Conservation (phyloP, 2,797 vertebrate genomes). For the Cetoscarus ocellatus region DNA sequence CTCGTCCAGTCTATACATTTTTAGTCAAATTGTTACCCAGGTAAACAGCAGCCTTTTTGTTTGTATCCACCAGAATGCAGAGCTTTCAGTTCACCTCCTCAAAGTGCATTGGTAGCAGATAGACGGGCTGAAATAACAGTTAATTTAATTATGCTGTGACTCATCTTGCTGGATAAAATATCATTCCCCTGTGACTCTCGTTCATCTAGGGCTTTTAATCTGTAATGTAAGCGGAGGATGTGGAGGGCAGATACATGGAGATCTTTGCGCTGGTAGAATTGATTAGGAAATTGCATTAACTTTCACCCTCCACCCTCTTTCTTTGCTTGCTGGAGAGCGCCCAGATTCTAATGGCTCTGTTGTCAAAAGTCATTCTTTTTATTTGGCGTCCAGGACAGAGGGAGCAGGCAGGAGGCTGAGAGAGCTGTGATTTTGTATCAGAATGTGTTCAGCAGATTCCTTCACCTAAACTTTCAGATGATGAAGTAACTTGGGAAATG, state of each 20-base stretch:
- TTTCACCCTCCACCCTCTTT: conserved; percentile 51
- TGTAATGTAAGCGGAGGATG: conserved; percentile 40
- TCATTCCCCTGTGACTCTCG: conserved; percentile 1
- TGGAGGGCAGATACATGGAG: conserved; percentile 58
- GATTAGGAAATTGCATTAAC: conserved; percentile 82
- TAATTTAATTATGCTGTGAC: conserved; percentile 58
- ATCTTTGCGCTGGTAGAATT: conserved; percentile 62
- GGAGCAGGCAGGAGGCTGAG: conserved; percentile 3
- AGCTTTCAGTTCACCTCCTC: not conserved
- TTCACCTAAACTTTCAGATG: too few relatives aligned
- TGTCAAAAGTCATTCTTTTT: conserved; percentile 67
- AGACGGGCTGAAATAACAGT: conserved; percentile 22
- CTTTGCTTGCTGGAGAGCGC: conserved; percentile 56
- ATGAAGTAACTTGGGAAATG: too few relatives aligned
- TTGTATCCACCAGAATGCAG: not conserved
- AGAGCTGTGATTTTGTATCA: conserved; percentile 7
- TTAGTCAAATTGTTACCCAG: not conserved
- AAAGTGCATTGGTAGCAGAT: conserved; percentile 9
- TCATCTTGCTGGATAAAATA: conserved; percentile 47
- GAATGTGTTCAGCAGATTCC: not conserved
- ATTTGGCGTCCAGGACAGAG: conserved; percentile 34
- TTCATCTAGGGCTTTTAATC: conserved; percentile 49
- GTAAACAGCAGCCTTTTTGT: not conserved
- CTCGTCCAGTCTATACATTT: too few relatives aligned
- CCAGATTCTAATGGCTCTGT: conserved; percentile 76